phyloP scores from a whole-genome alignment of 64 coral and sea anemone species.

The Astreopora myriophthalma region DNA sequence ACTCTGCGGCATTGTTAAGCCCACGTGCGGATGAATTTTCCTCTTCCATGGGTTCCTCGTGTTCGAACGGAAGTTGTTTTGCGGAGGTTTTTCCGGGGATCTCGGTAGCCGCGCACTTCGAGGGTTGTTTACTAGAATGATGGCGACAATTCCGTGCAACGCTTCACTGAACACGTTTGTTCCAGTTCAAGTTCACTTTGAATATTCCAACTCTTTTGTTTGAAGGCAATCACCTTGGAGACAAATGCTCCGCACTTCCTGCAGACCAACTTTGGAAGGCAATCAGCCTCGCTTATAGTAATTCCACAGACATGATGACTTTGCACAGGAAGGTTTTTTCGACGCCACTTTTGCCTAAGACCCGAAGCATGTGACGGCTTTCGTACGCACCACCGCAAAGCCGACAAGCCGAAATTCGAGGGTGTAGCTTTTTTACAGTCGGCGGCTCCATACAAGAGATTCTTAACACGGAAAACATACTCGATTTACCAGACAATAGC shows the following conservation, averaged over 20 bases:
- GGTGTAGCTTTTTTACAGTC: constrained; percentile 11
- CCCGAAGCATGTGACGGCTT: constrained; percentile 1
- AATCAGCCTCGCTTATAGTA: neutral
- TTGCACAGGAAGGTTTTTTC: constrained; percentile 31
- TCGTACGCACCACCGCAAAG: constrained; percentile 33
- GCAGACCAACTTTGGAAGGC: constrained; percentile 48
- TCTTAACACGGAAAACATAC: neutral
- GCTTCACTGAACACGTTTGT: constrained; percentile 37
- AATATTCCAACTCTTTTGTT: constrained; percentile 32
- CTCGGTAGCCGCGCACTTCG: constrained; percentile 10
- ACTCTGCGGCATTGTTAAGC: constrained; percentile 1
- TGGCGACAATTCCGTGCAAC: constrained; percentile 55
- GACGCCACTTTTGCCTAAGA: neutral
- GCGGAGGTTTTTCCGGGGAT: neutral
- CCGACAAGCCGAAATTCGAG: neutral
- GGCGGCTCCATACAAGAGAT: constrained; percentile 2
- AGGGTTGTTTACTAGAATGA: constrained; percentile 12
- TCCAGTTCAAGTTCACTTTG: constrained; percentile 18
- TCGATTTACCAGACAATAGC: neutral
- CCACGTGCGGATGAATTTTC: neutral
- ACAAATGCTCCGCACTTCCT: constrained; percentile 52
- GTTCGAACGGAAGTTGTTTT: constrained; percentile 39
- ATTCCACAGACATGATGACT: constrained; percentile 5
- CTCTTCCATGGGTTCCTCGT: neutral
- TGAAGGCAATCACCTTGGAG: constrained; percentile 30